phyloP scores from a whole-genome alignment of 2,797 vertebrate species.

The Acanthopagrus latus region DNA sequence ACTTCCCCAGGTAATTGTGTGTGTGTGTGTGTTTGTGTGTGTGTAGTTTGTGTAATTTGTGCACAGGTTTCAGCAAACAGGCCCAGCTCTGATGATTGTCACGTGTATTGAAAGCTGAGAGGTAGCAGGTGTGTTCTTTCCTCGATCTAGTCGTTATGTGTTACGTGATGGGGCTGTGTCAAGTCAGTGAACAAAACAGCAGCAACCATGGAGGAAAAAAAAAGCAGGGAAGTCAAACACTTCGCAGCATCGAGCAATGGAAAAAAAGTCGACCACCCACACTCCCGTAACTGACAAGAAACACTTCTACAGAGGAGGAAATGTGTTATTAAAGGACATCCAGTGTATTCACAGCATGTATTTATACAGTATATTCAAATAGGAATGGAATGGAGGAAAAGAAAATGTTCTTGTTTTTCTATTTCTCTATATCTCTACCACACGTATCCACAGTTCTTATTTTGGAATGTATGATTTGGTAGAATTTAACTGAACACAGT shows the following conservation, averaged over 20 bases:
- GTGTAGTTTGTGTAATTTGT: slow-evolving; percentile 34
- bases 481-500: neutral
- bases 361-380: neutral
- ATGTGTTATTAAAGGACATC: neutral
- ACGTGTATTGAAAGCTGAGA: slow-evolving; percentile 23
- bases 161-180: slow-evolving; percentile 35
- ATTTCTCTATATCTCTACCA: too few relatives aligned
- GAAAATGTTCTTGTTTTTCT: too few relatives aligned
- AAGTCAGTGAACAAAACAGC: slow-evolving; percentile 39
- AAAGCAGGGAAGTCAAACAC: slow-evolving; percentile 28
- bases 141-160: slow-evolving; percentile 23
- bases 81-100: slow-evolving; percentile 27
- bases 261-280: neutral
- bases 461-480: neutral
- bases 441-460: neutral
- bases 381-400: too few relatives aligned
- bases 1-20: slow-evolving; percentile 89
- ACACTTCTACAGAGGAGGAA: neutral
- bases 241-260: neutral
- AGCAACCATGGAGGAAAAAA: neutral
- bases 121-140: slow-evolving; percentile 66
- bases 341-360: neutral
- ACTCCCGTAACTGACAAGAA: neutral
- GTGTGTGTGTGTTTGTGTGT: neutral
- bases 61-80: slow-evolving; percentile 22